These are phyloP conservation scores for Cloeon dipterum DNA, from an alignment of 2,888 invertebrate genomes.

Conservation along the genomic window DNA sequence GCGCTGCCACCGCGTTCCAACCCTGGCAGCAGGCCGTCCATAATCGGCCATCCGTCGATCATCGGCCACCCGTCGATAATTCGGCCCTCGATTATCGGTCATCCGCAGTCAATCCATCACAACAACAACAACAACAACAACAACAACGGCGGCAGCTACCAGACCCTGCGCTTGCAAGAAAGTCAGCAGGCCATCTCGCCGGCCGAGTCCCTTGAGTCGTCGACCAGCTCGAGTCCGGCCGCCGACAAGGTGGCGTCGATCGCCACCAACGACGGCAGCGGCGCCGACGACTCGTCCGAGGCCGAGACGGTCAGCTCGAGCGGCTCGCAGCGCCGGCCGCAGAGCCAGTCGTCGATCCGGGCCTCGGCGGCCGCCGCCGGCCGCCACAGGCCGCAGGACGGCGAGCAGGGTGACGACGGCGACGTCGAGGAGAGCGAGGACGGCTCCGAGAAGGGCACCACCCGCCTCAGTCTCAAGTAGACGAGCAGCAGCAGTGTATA, in stretches of 20 bases:
- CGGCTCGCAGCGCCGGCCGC: not conserved
- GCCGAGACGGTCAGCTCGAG: not conserved
- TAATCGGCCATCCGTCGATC: not conserved
- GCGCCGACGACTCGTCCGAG: not conserved
- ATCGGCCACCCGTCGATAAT: slow-evolving; percentile 1
- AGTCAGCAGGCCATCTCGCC: not conserved
- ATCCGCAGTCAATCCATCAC: too few species aligned
- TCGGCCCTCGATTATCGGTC: not conserved
- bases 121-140: too few species aligned
- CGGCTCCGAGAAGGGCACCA: too few species aligned
- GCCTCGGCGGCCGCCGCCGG: not conserved
- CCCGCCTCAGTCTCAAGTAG: too few species aligned
- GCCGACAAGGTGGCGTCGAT: not conserved
- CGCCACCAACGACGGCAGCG: not conserved
- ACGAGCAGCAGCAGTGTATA: too few species aligned
- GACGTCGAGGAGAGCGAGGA: not conserved
- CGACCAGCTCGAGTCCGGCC: not conserved
- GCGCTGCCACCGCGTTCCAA: not conserved
- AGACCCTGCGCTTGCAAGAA: not conserved
- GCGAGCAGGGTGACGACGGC: not conserved
- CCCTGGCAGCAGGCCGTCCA: not conserved
- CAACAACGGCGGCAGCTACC: not conserved
- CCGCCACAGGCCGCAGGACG: not conserved
- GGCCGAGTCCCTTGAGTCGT: not conserved
- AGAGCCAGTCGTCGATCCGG: not conserved